Conservation (phyloP, 2,797 vertebrate genomes). For the Rhinophrynus dorsalis region DNA sequence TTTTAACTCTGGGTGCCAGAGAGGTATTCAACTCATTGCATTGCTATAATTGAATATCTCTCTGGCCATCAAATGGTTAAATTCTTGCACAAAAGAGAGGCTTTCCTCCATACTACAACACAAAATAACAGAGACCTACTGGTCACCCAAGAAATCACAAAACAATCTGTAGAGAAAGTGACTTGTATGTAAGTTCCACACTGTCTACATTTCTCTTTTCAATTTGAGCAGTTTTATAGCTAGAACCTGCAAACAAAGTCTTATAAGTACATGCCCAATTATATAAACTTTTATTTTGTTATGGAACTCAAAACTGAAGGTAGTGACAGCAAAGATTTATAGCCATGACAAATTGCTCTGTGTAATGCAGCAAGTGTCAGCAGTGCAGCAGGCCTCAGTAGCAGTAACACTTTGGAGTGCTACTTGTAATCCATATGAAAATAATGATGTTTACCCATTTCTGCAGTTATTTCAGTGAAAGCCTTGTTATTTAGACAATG, state of each 20-base stretch:
- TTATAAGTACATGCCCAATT: not conserved
- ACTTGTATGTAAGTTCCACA: no score
- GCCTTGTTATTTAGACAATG: not conserved
- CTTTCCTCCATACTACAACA: no score
- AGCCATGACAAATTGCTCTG: constrained; percentile 8
- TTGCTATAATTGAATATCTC: no score
- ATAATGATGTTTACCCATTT: constrained; percentile 24
- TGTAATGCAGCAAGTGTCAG: not conserved
- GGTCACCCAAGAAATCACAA: no score
- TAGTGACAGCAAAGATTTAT: not conserved
- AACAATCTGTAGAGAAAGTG: no score
- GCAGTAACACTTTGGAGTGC: not conserved
- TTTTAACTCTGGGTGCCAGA: no score
- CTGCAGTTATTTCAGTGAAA: not conserved
- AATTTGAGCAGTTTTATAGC: not conserved
- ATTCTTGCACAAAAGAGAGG: no score
- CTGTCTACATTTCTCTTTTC: no score
- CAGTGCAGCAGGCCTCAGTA: not conserved
- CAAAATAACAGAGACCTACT: no score
- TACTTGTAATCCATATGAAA: not conserved
- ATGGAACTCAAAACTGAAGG: not conserved
- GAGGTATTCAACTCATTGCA: no score
- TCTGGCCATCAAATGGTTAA: no score
- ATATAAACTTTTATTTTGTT: constrained; percentile 4
- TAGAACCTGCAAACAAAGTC: not conserved